Evolutionary conservation across 2,888 invertebrate species (phyloP).

Genomic region (Nasonia oneida): DNA sequence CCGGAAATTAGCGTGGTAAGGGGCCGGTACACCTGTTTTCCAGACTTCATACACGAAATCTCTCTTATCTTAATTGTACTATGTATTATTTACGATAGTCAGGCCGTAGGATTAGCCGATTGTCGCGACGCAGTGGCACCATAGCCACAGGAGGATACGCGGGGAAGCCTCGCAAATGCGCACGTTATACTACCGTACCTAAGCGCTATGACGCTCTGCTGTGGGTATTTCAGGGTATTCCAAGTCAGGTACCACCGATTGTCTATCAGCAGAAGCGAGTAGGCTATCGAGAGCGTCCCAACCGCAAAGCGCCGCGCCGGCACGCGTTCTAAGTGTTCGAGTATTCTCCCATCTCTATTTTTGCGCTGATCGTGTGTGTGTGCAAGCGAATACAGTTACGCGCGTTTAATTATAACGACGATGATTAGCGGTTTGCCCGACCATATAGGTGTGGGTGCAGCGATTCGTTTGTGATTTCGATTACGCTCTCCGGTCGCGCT

Average conservation of each 20-base stretch:
- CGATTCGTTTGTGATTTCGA: not conserved
- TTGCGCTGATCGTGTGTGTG: not conserved
- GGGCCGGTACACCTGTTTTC: slow-evolving; percentile 23
- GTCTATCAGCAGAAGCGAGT: not conserved
- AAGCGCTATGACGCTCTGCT: not conserved
- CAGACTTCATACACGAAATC: slow-evolving; percentile 23
- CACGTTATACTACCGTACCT: slow-evolving; percentile 4
- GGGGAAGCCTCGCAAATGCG: not conserved
- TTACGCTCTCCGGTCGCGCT: not conserved
- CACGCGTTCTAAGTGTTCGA: not conserved
- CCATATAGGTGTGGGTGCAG: not conserved
- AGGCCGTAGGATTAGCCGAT: slow-evolving; percentile 36
- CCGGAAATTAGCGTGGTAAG: slow-evolving; percentile 7
- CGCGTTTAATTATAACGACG: not conserved
- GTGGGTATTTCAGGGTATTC: not conserved
- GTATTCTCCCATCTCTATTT: not conserved
- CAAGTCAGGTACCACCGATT: slow-evolving; percentile 31
- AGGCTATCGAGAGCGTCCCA: not conserved
- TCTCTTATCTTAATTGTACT: slow-evolving; percentile 43
- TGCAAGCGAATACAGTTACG: not conserved
- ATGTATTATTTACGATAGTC: slow-evolving; percentile 36
- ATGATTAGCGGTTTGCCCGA: not conserved
- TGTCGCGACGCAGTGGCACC: slow-evolving; percentile 64
- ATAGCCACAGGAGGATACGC: not conserved
- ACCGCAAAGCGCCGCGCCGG: not conserved